A percentile compares a stretch with the other conserved stretches of the same genome.
These are phyloP conservation scores for Nerophis lumbriciformis DNA, from an alignment of 2,113 vertebrate species.

Conservation along the genomic window DNA sequence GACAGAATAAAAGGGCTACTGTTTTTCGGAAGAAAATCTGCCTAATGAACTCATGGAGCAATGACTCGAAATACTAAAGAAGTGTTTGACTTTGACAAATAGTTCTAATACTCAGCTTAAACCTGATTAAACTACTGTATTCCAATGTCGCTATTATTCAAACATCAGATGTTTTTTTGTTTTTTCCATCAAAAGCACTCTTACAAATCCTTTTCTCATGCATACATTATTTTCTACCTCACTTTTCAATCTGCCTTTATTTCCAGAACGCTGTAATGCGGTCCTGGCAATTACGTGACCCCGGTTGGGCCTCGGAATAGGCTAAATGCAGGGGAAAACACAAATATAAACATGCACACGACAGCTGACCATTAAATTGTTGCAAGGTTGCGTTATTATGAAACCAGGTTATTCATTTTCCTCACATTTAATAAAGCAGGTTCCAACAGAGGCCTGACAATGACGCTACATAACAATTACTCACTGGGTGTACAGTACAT, in stretches of 20 bases:
- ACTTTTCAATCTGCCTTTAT: too few relatives aligned
- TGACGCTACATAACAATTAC: not conserved
- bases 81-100: conserved; percentile 6
- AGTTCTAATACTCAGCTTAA: not conserved
- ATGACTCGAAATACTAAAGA: not conserved
- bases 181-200: not conserved
- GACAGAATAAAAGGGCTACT: too few relatives aligned
- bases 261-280: too few relatives aligned
- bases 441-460: not conserved
- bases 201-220: not conserved
- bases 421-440: not conserved
- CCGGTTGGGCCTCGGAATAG: too few relatives aligned
- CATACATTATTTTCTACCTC: not conserved
- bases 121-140: not conserved
- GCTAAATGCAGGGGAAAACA: too few relatives aligned
- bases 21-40: too few relatives aligned
- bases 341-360: not conserved
- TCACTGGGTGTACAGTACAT: not conserved
- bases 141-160: conserved; percentile 7
- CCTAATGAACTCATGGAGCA: too few relatives aligned
- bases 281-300: too few relatives aligned
- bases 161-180: conserved; percentile 1
- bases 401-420: not conserved
- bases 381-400: not conserved
- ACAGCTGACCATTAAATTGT: not conserved